phyloP scores from a whole-genome alignment of 1,140 invertebrate species.

The Drosophila nasuta region DNA sequence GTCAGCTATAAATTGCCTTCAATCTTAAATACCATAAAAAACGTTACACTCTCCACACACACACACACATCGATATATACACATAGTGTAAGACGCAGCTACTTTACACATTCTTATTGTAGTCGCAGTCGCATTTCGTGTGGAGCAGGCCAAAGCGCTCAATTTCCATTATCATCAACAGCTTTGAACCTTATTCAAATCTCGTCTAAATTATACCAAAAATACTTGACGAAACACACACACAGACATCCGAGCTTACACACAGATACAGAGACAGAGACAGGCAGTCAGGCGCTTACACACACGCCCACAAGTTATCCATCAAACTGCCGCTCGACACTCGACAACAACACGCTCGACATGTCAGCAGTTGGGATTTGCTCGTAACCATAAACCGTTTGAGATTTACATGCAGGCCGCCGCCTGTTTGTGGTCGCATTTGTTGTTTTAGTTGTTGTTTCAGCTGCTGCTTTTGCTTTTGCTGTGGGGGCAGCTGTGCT shows the following conservation, averaged over 20 bases:
- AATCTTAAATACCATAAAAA: constrained; percentile 84
- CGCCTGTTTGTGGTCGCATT: constrained; percentile 55
- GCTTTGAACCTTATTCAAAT: constrained; percentile 76
- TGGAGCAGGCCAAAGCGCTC: constrained; percentile 49
- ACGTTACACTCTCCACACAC: constrained; percentile 53
- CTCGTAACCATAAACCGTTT: constrained; percentile 75
- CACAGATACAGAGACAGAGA: not conserved
- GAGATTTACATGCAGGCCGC: constrained; percentile 71
- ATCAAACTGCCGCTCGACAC: constrained; percentile 68
- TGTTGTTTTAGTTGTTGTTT: constrained; percentile 51
- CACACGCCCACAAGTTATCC: constrained; percentile 70
- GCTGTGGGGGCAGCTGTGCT: constrained; percentile 22
- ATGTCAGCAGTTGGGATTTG: constrained; percentile 69
- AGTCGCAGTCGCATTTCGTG: constrained; percentile 8
- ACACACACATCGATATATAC: constrained; percentile 30
- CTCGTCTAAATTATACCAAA: constrained; percentile 59
- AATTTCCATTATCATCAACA: constrained; percentile 77
- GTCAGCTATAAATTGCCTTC: constrained; percentile 82
- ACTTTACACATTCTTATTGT: constrained; percentile 33
- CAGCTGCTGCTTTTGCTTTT: constrained; percentile 21
- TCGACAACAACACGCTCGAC: constrained; percentile 43
- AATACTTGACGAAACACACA: constrained; percentile 40
- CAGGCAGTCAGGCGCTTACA: not conserved
- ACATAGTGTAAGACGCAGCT: constrained; percentile 29
- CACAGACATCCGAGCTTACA: not conserved